Base-by-base conservation (phyloP, 2,888 invertebrate species). In the Agriopis leucophaearia region DNA sequence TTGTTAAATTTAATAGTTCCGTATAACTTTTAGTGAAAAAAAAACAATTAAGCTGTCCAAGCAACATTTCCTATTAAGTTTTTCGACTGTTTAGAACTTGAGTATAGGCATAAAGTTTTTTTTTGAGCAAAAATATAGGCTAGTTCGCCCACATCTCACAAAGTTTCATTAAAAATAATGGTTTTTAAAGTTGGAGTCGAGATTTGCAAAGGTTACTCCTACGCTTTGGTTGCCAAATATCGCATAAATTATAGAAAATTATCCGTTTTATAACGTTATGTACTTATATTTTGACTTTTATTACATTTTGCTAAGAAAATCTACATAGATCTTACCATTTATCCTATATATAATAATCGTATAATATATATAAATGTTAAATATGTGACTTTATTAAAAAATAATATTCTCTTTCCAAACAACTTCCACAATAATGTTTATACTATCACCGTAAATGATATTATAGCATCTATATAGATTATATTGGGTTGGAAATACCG, bases 201-300 rank as follows among this genome's bases (percentile, higher is more conserved):
- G 57, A 54, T 55, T 69, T 45, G 58, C 50, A 67, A 69, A 67
- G 69, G 71, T 69, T 54, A 66, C 71, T 56, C 73, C 71, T 66
- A 73, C 73, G 59, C 64, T 10, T 16, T 42, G 36, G 48, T 59
- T 36, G n/a, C 40, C 40, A 10, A 54, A 59, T 58, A 59, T 38
- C 16, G 15, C 54, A 50, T 58, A 59, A 62, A 59, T 58, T 45
- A 54, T 44, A 44, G 50, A 16, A 63, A 47, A 56, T 47, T 51
- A 62, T 47, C 10, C 45, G 1, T 54, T 58, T 62, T 58, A 58
- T 54, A 27, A 8, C n/a, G 15, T 38, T 16, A 45, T 56, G 44
- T 61, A 51, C 51, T 56, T 9, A 51, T 58, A 57, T 16, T 62
- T 66, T 56, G 47, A 35, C n/a, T 38, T 66, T 56, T 65, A 58